Conservation (phyloP, 2,113 vertebrate genomes). For the Romanogobio albipinnatus region DNA sequence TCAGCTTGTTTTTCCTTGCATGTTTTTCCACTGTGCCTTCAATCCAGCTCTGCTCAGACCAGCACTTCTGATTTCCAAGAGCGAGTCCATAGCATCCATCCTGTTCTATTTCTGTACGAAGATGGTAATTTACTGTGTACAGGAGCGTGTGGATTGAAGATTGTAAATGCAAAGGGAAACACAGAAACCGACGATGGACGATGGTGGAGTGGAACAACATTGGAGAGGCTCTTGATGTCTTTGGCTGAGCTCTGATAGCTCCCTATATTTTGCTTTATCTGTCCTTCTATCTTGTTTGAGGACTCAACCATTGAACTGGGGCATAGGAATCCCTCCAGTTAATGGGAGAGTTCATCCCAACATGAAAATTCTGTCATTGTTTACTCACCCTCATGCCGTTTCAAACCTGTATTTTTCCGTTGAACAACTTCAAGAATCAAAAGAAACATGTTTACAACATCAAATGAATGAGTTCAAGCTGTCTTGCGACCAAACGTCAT, state of each 20-base stretch:
- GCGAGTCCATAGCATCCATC: constrained; percentile 46
- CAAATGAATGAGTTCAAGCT: not conserved
- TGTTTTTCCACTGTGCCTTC: constrained; percentile 40
- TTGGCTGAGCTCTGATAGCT: constrained; percentile 20
- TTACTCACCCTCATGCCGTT: not conserved
- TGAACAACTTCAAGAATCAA: not conserved
- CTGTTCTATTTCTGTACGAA: constrained; percentile 52
- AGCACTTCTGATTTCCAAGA: constrained; percentile 59
- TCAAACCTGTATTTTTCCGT: not conserved
- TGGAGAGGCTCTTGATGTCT: constrained; percentile 6
- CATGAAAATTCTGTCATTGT: not conserved
- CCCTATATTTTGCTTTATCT: constrained; percentile 7
- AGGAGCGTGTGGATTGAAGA: constrained; percentile 1
- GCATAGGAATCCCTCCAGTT: not conserved
- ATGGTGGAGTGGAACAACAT: constrained; percentile 2
- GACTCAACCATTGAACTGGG: not conserved
- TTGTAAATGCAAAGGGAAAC: constrained; percentile 29
- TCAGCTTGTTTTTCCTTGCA: constrained; percentile 26
- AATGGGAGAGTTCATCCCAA: not conserved
- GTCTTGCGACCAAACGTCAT: not conserved
- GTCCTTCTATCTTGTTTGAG: not conserved
- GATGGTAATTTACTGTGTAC: constrained; percentile 49
- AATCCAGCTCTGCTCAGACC: constrained; percentile 40
- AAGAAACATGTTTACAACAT: not conserved
- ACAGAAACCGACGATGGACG: not conserved